Base-by-base conservation (phyloP, 2,797 vertebrate species). In the Artibeus jamaicensis region DNA sequence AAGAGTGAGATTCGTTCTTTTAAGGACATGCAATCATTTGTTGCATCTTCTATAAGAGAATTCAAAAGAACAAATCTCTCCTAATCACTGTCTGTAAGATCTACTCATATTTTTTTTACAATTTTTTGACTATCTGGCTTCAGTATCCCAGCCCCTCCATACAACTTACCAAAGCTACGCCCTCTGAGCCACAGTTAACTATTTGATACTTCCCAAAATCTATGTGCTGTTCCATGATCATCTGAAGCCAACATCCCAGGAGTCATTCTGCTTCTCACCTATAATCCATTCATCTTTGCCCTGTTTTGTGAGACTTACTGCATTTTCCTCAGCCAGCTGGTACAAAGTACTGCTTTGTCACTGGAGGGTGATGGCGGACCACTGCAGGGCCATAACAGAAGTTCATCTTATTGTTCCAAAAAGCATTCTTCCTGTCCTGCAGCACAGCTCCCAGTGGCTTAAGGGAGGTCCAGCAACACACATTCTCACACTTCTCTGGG, bases 341-440 rank as follows among this genome's bases (percentile, higher is more conserved):
- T 15, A 1, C 9, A 70, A 16, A 32, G 3, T 34, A 91, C 68
- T 6, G 0, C 10, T 88, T n/a, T 91, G 15, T 57, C 29, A 70
- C 19, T 44, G 42, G 71, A 85, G 19, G 19, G 7, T 70, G 55
- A 12, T 39, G 12, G 24, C 90, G 34, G 19, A 2, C 9, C 44
- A 29, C 11, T 18, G 29, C 22, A 21, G 39, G 1, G 2, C 5
- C 34, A 21, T 12, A 50, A 12, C 5, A 76, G 10, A 79, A 6
- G 1, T 22, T 83, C 48, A 2, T 42, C 19, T 32, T 48, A 14
- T 15, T 68, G 8, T 48, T 57, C 18, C 14, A 9, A 22, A 55
- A 21, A 18, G 1, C 4, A 9, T 42, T 44, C 2, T 1, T 32
- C 26, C 24, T 37, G 0, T 82, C 12, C n/a, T 92, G 9, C 5